Conservation (phyloP, 2,888 invertebrate species). For the Calameuta idolon region DNA sequence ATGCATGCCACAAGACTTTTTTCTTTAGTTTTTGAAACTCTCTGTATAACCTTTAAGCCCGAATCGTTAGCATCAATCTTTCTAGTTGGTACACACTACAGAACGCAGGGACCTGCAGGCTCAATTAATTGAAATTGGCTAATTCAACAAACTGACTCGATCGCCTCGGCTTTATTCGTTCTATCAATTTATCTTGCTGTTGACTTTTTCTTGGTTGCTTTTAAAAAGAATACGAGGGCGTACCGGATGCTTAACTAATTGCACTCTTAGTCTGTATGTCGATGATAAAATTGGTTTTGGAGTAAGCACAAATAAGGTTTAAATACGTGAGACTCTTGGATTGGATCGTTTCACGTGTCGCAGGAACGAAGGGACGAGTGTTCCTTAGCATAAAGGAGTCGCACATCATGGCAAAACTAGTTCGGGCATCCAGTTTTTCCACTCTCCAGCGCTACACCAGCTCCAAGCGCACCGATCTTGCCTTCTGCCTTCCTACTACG, state of each 20-base stretch:
- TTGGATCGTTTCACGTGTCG: not conserved
- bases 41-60: not conserved
- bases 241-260: not conserved
- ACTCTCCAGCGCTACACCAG: constrained; percentile 40
- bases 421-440: constrained; percentile 59
- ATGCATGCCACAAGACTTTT: not conserved
- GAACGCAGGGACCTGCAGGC: not conserved
- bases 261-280: not conserved
- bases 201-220: not conserved
- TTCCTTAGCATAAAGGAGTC: constrained; percentile 6
- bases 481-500: constrained; percentile 37
- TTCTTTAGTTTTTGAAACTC: not conserved
- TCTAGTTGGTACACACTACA: not conserved
- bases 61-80: not conserved
- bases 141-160: constrained; percentile 15
- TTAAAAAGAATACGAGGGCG: not conserved
- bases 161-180: constrained; percentile 1
- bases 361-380: not conserved
- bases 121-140: constrained; percentile 18
- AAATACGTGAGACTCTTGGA: not conserved
- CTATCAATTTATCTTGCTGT: constrained; percentile 1
- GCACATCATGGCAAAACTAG: constrained; percentile 53
- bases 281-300: not conserved
- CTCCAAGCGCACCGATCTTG: constrained; percentile 23
- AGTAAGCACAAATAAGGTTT: not conserved